A percentile compares a stretch with the other conserved stretches of the same genome.
phyloP scores from a whole-genome alignment of 2,797 vertebrate genomes.

The Argentina silus region DNA sequence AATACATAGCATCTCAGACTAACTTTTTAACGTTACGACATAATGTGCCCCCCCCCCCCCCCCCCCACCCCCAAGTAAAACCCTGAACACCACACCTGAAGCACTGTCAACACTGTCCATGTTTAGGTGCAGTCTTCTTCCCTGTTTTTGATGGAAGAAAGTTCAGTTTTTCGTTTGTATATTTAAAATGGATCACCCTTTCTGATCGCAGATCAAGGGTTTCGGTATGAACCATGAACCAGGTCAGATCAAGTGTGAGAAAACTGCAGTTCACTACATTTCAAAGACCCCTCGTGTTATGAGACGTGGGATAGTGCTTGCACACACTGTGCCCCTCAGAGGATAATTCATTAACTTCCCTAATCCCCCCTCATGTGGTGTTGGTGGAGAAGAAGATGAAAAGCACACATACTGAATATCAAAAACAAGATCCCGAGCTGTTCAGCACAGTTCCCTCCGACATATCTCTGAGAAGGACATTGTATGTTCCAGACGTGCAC shows the following conservation, averaged over 20 bases:
- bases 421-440: conserved; percentile 69
- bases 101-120: too few relatives aligned
- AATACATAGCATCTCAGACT: background rate
- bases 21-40: background rate
- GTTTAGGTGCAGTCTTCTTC: background rate
- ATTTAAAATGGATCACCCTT: too few relatives aligned
- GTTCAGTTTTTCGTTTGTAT: too few relatives aligned
- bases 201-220: conserved; percentile 30
- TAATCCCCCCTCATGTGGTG: conserved; percentile 78
- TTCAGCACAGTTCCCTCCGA: conserved; percentile 33
- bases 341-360: conserved; percentile 79
- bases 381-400: conserved; percentile 74
- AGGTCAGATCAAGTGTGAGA: conserved; percentile 74
- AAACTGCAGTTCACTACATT: conserved; percentile 76
- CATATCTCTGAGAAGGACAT: conserved; percentile 68
- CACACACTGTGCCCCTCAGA: conserved; percentile 74
- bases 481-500: conserved; percentile 71
- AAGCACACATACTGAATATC: conserved; percentile 75
- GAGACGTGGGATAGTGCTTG: conserved; percentile 75
- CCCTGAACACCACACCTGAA: background rate
- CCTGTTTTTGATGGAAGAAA: background rate
- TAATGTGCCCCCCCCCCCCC: background rate
- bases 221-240: conserved; percentile 57
- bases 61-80: too few relatives aligned
- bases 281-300: conserved; percentile 71